phyloP scores from a whole-genome alignment of 2,113 vertebrate species.

The Quiscalus mexicanus region DNA sequence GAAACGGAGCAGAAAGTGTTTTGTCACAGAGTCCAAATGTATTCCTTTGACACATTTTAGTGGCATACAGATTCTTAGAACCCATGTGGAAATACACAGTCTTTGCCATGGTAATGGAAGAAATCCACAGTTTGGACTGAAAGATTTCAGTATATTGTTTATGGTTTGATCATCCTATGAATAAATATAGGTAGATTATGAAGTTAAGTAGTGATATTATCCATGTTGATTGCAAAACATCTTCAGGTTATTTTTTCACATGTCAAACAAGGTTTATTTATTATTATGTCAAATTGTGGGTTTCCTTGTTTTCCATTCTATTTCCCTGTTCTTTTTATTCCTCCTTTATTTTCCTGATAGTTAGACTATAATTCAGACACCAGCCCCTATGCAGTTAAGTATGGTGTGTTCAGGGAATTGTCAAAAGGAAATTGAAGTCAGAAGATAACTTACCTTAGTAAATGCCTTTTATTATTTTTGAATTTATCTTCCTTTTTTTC shows the following conservation, averaged over 20 bases:
- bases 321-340: neutral
- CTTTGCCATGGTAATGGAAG: neutral
- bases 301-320: neutral
- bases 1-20: neutral
- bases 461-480: neutral
- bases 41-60: neutral
- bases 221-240: neutral
- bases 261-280: neutral
- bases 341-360: neutral
- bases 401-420: neutral
- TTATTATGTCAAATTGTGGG: neutral
- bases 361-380: neutral
- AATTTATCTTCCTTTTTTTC: neutral
- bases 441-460: neutral
- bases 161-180: neutral
- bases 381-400: neutral
- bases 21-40: neutral
- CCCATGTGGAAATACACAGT: neutral
- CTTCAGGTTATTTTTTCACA: neutral
- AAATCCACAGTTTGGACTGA: neutral
- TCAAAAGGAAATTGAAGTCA: neutral
- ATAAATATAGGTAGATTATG: neutral
- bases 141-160: neutral
- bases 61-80: neutral
- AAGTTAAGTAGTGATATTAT: neutral